phyloP scores from a whole-genome alignment of 2,888 invertebrate genomes.

The Digitonthophagus gazella region DNA sequence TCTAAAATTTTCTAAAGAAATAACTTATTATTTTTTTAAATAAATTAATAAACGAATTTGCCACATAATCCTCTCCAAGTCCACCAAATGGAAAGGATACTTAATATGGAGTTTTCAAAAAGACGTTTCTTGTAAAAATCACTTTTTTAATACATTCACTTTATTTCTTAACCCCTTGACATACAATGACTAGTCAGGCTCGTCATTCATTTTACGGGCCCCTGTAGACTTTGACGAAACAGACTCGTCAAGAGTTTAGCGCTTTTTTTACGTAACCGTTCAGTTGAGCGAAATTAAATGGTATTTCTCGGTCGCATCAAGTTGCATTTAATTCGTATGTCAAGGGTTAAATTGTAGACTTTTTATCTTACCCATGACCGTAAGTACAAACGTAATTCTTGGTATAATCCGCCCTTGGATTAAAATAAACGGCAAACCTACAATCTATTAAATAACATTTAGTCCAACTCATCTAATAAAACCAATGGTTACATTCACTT shows the following conservation, averaged over 20 bases:
- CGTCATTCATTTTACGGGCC: too few relatives aligned
- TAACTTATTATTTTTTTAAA: too few relatives aligned
- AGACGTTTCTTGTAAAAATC: conserved; percentile 66
- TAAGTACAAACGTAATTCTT: conserved; percentile 85
- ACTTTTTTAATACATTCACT: too few relatives aligned
- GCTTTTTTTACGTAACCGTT: too few relatives aligned
- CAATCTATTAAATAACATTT: conserved; percentile 83
- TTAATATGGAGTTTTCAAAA: conserved; percentile 73
- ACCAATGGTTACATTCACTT: not conserved
- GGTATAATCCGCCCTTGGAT: conserved; percentile 69
- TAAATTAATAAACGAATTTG: conserved; percentile 53
- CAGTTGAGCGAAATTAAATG: too few relatives aligned
- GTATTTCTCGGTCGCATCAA: too few relatives aligned
- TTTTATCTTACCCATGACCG: conserved; percentile 64
- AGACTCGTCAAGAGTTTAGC: too few relatives aligned
- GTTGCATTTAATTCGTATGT: too few relatives aligned
- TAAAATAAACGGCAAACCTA: conserved; percentile 81
- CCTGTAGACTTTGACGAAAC: too few relatives aligned
- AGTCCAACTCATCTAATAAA: conserved; percentile 78
- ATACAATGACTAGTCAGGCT: too few relatives aligned
- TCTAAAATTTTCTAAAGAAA: too few relatives aligned
- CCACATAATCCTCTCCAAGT: conserved; percentile 77
- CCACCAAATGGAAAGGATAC: conserved; percentile 72
- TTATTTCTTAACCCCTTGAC: too few relatives aligned
- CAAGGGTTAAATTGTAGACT: not conserved